These are phyloP conservation scores for Micronycteris hirsuta DNA, from an alignment of 2,113 vertebrate genomes.

Conservation along the genomic window DNA sequence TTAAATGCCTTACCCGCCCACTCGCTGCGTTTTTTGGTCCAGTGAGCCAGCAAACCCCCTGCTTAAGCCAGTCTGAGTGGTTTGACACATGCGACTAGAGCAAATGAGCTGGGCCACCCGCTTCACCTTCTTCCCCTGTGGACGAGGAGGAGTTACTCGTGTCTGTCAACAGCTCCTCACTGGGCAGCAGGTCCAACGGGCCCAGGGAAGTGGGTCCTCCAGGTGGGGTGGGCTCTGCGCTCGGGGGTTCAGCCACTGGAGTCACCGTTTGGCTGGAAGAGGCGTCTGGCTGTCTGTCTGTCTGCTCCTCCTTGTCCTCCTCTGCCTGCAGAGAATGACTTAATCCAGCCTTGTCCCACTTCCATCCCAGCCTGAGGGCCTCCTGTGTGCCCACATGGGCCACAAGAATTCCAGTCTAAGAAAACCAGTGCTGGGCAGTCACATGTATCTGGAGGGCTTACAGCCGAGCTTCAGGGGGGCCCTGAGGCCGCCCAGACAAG, in stretches of 20 bases:
- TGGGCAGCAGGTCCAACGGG: constrained; percentile 86
- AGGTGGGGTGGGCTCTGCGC: constrained; percentile 35
- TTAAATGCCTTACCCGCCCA: neutral
- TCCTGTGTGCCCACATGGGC: neutral
- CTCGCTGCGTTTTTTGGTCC: neutral
- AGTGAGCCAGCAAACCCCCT: neutral
- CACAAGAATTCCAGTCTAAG: neutral
- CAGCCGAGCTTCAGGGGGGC: neutral
- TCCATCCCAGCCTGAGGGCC: neutral
- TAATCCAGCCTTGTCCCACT: neutral
- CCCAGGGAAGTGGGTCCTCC: constrained; percentile 80
- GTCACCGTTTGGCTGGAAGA: constrained; percentile 83
- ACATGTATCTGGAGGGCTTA: fast-evolving
- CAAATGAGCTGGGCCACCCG: fast-evolving
- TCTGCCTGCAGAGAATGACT: constrained; percentile 76
- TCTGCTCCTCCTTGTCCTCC: constrained; percentile 80
- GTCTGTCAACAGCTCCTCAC: constrained; percentile 90
- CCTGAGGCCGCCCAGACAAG: neutral
- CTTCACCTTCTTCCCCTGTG: constrained; percentile 90
- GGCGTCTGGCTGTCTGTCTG: constrained; percentile 80
- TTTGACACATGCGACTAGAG: neutral
- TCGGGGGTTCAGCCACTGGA: constrained; percentile 63
- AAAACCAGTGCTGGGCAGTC: neutral
- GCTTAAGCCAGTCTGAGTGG: neutral
- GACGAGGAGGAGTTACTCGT: constrained; percentile 92